Conservation (phyloP, 2,888 invertebrate genomes). For the Pherbina coryleti region DNA sequence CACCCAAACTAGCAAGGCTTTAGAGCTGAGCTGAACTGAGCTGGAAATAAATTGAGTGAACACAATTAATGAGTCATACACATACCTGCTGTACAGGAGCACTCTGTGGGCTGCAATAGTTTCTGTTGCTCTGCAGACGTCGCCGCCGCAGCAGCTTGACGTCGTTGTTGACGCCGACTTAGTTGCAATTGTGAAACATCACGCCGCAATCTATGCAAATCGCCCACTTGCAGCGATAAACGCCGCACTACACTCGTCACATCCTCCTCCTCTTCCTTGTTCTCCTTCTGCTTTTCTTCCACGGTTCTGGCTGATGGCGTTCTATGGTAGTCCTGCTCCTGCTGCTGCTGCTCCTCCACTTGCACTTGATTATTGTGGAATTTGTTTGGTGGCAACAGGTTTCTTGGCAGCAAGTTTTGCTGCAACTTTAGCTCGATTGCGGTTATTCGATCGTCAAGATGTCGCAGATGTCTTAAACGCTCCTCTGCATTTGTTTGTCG, state of each 20-base stretch:
- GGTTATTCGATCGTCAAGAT: slow-evolving; percentile 67
- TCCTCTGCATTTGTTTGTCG: slow-evolving; percentile 67
- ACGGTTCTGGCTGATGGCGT: slow-evolving; percentile 26
- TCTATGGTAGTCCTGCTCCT: slow-evolving; percentile 39
- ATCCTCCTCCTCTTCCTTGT: slow-evolving; percentile 46
- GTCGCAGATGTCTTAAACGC: slow-evolving; percentile 63
- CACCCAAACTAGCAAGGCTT: neutral
- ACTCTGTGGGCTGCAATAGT: slow-evolving; percentile 69
- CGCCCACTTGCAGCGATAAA: slow-evolving; percentile 61
- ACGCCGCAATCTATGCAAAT: slow-evolving; percentile 67
- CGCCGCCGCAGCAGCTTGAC: slow-evolving; percentile 58
- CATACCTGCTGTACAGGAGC: slow-evolving; percentile 81
- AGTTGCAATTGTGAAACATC: slow-evolving; percentile 69
- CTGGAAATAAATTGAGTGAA: neutral
- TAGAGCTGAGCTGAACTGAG: neutral
- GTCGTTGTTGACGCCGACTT: slow-evolving; percentile 66
- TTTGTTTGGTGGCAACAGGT: slow-evolving; percentile 24
- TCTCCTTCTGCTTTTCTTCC: neutral
- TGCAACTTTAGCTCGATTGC: slow-evolving; percentile 63
- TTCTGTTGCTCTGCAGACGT: slow-evolving; percentile 38
- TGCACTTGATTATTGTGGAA: slow-evolving; percentile 37
- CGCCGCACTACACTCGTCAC: slow-evolving; percentile 62
- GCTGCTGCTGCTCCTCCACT: slow-evolving; percentile 41
- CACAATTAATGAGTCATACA: slow-evolving; percentile 40
- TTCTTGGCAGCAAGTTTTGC: slow-evolving; percentile 40